Base-by-base conservation (phyloP, 2,888 invertebrate species). In the Mystacides longicornis region DNA sequence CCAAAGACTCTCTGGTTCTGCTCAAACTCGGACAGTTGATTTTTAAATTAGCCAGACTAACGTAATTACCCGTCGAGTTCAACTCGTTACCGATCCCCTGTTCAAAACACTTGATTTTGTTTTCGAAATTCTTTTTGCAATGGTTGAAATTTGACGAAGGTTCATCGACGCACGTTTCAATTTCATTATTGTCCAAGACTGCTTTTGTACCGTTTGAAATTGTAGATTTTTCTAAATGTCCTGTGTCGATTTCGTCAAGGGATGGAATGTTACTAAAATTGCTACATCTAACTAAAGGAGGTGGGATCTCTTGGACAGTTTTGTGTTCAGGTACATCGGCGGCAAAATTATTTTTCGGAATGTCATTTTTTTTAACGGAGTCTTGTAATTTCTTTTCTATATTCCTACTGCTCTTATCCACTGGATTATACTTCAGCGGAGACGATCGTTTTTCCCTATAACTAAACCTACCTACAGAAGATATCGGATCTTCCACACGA, bases 11-110 rank as follows among this genome's bases (percentile, higher is more conserved):
- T 20, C 61, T 21, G 1, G 59, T 61, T 20, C 60, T 49, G 3
- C 60, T 55, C 22, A 61, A 23, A 47, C 59, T 61, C 1, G 61
- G 61, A 33, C 61, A 70, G 55, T 72, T 72, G 3, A 77, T 77
- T 63, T 73, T 74, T 52, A 77, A 59, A 62, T 75, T 77, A 1
- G 77, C 77, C 48, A 77, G 59, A 59, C 74, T 75, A 11, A 77
- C 77, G 56, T 77, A 77, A 63, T 77, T 77, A 60, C 75, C 74
- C 1, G 73, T 65, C 1, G 74, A 72, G 18, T 75, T 76, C n/a
- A 67, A 37, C 31, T 61, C 61, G 23, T 43, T 49, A 27, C 56
- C 43, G 3, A 51, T 52, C 20, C 49, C 50, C 9, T 56, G 47
- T 21, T 56, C 56, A 16, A 52, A 52, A 16, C 50, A 49, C 14